Base-by-base conservation (phyloP, 1,140 invertebrate genomes). In the Ostrea denselamellosa region DNA sequence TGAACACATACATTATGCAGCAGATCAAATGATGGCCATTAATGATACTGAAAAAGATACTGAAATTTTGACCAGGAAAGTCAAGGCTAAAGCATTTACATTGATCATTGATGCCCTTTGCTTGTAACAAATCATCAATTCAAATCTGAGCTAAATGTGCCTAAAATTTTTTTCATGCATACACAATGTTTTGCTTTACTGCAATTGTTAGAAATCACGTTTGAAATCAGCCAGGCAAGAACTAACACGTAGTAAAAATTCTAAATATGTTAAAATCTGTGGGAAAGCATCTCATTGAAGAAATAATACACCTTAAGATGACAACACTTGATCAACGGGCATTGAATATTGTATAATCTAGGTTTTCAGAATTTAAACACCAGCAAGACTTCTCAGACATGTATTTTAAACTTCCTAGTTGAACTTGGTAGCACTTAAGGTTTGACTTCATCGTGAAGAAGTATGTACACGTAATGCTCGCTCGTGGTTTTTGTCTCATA, bases 271-370 rank as follows among this genome's bases (percentile, higher is more conserved):
- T 34, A 0, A 2, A n/a, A 25, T 28, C 68, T 77, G 68, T 77
- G 68, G 68, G 68, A 77, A 77, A 62, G 4, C 22, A 14, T 14
- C 25, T 77, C 68, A 77, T 77, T 77, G 68, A 77, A 77, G 68
- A 77, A 77, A 77, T 25, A 5, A 77, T 28, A 77, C 68, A 77
- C 68, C 68, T 34, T 25, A 25, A 28, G 19, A 62, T 7, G 17
- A 19, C 56, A 62, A 7, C 14, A 19, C n/a, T 62, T 62, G n/a
- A 62, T 62, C 56, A 62, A n/a, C 56, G 19, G n/a, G 34, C 34
- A 44, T 44, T 44, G 34, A 44, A 5, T 44, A 44, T 44, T 44
- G 34, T 44, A 44, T 5, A 62, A 62, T 62, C 14, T 62, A 62
- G 56, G 56, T 7, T n/a, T 19, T 62, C 56, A 2, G 56, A 62